Evolutionary conservation across 2,113 vertebrate species (phyloP), one percentile per base, ranked within the genome.

Genomic region (Notechis scutatus): DNA sequence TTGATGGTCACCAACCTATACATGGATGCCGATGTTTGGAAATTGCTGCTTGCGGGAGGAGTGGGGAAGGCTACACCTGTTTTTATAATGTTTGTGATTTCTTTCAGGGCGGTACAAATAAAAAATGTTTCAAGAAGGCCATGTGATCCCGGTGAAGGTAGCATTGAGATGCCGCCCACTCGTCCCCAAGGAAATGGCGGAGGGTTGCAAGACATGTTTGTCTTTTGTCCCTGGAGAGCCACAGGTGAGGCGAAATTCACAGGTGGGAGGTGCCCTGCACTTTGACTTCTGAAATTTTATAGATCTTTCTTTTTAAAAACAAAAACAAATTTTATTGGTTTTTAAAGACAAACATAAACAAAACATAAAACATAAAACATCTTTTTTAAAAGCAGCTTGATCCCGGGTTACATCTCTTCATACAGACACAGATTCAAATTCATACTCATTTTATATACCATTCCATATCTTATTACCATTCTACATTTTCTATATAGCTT

Each of bases 81-180:
- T 29, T 57, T 21, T 7, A 1, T 11, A 91, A 6, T 2, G 2
- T 23, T 21, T 54, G 5, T 1, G 39, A 8, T 59, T 90, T 90
- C 34, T 85, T n/a, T 39, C 81, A 90, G 56, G 34, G 15, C 59
- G 85, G n/a, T 91, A 0, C 29, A 0, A 18, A 1, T 8, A 0
- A 92, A 96, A 93, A 42, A 99, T 97, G 98, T 94, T 95, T 91
- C 97, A 96, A 61, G 98, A 99, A 0, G 98, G 95, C 1, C 99
- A 98, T 85, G 98, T 88, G 2, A 99, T 99, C 94, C 99, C 99
- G 1, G 99, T 99, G 87, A 97, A 98, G 3, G 99, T 99, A 92
- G 99, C 98, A 4, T 96, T 99, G 92, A 97, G 99, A 15, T 99
- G 99, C 96, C 98, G 99, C 0, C 99, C 99, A 0, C 93, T 99